Evolutionary conservation across 2,113 vertebrate genomes (phyloP), one percentile per base, ranked within the genome.

Genomic region (Halichoeres trimaculatus): DNA sequence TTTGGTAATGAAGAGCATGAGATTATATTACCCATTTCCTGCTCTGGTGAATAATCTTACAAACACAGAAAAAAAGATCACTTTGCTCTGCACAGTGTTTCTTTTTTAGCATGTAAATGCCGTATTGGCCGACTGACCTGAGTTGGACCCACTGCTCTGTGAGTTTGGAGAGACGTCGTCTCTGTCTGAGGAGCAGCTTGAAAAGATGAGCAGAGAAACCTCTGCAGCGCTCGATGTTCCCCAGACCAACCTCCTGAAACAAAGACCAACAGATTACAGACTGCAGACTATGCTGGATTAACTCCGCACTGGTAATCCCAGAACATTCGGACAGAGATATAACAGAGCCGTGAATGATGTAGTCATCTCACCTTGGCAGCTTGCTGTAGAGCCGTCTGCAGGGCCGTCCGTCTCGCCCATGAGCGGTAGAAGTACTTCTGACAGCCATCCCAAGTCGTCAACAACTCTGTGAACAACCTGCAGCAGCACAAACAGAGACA

Each of bases 401-500:
- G 90, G 24, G 90, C 91, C 1, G 91, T 93, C 45, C 94, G 95
- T 51, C 96, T 93, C 34, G 98, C 96, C 86, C 98, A 96, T 0
- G 94, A 96, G 5, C 93, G 94, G 82, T 97, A 99, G 85, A 97
- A 99, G 76, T 99, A 99, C 78, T 96, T 97, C 90, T 99, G 96
- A 91, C 98, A 99, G 22, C 95, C 97, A 16, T 96, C 95, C 98
- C 98, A 99, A 0, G 94, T 91, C 9, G 92, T 88, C 3, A 92
- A 71, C 76, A 99, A 90, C 89, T 98, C 95, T 43, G 90, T 59
- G 38, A 98, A 94, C 70, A 98, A 91, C 87, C 98, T 99, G 50
- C 41, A 90, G 34, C 14, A 66, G 9, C 19, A 10, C 48, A 19
- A 20, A 41, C 0, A 1, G 8, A 67, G 20, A n/a, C n/a, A n/a